These are phyloP conservation scores for Ciona savignyi DNA, from an alignment of 23 tunicate species.

Conservation along the genomic window DNA sequence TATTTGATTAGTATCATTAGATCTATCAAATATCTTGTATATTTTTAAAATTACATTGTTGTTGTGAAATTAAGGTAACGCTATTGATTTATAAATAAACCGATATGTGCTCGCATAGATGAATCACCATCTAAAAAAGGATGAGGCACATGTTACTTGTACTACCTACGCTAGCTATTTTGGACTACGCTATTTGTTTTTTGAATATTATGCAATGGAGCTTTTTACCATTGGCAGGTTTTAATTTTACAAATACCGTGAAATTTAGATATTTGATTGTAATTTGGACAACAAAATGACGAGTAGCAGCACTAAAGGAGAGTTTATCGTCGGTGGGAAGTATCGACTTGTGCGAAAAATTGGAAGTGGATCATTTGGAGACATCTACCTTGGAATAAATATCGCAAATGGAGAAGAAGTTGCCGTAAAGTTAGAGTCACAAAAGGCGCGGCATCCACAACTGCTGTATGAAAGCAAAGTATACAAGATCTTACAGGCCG, in stretches of 20 bases:
- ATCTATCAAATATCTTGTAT: no score
- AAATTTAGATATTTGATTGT: not conserved
- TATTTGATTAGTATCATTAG: no score
- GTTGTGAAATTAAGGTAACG: no score
- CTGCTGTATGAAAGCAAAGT: conserved; percentile 92
- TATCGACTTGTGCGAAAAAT: conserved; percentile 98
- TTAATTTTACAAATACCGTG: not conserved
- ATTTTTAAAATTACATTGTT: no score
- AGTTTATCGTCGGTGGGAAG: conserved; percentile 96
- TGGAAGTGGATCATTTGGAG: conserved; percentile 99
- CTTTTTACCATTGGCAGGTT: not conserved
- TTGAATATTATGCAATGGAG: no score
- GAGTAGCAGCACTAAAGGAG: conserved; percentile 55
- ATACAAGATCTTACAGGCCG: conserved; percentile 84
- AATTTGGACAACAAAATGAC: conserved; percentile 15
- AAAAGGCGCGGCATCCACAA: conserved; percentile 91
- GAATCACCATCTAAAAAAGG: no score
- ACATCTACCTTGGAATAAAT: conserved; percentile 97
- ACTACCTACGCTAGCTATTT: no score
- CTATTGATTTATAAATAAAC: no score
- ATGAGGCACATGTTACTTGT: no score
- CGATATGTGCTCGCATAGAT: no score
- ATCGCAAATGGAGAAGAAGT: conserved; percentile 99
- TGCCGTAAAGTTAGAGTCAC: conserved; percentile 91
- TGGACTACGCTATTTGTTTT: no score